Evolutionary conservation across 2,888 invertebrate species (phyloP).

Genomic region (Leucoma salicis): DNA sequence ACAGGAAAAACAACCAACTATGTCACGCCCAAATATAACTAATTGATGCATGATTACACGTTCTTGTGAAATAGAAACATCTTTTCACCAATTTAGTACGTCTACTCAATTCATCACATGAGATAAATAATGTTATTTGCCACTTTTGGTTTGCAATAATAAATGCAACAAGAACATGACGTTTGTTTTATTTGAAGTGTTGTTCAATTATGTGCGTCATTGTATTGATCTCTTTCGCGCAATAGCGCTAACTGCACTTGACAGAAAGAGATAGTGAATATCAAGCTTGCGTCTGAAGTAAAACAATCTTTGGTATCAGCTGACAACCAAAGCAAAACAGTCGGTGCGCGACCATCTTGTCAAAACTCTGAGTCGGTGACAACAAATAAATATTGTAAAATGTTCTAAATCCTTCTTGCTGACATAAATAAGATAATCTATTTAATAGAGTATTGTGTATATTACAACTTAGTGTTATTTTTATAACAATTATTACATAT

Average conservation of each 20-base stretch:
- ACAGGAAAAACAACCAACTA: conserved; percentile 41
- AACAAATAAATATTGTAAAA: conserved; percentile 81
- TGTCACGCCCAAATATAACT: conserved; percentile 70
- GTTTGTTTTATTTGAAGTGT: conserved; percentile 61
- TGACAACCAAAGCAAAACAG: conserved; percentile 84
- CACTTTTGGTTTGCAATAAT: conserved; percentile 65
- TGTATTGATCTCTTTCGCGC: conserved; percentile 47
- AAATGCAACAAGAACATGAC: conserved; percentile 73
- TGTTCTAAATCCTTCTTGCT: conserved; percentile 75
- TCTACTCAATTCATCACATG: conserved; percentile 68
- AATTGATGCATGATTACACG: conserved; percentile 51
- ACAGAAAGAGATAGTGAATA: conserved; percentile 43
- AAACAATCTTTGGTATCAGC: conserved; percentile 78
- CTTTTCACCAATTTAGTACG: conserved; percentile 41
- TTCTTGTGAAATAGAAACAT: conserved; percentile 73
- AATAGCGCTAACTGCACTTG: conserved; percentile 1
- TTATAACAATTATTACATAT: conserved; percentile 65
- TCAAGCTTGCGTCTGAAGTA: conserved; percentile 51
- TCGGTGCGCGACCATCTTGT: conserved; percentile 83
- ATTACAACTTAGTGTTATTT: conserved; percentile 68
- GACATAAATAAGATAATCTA: conserved; percentile 69
- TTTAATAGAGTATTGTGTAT: conserved; percentile 70
- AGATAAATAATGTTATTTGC: conserved; percentile 49
- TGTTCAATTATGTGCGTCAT: conserved; percentile 51
- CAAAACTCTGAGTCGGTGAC: conserved; percentile 79